A percentile compares a stretch with the other conserved stretches of the same genome.
Evolutionary conservation across 2,797 vertebrate species (phyloP).

Genomic region (Euphonia xanthogaster): DNA sequence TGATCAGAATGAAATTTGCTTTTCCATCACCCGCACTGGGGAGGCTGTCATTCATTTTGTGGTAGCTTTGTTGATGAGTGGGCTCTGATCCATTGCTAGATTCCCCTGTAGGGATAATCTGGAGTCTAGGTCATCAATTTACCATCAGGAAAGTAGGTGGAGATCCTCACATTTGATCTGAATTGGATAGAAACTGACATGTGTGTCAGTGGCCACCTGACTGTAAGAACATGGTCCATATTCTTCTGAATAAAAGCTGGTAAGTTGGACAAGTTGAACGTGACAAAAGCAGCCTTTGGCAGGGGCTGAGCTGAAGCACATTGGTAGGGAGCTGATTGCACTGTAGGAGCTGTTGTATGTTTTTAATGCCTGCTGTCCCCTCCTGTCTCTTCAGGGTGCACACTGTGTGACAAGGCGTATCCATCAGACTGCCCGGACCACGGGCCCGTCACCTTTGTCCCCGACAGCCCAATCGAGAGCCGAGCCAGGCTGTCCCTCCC

Average conservation of each 20-base stretch:
- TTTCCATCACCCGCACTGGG: not conserved
- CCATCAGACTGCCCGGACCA: constrained; percentile 95
- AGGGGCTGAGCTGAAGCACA: not conserved
- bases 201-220: not conserved
- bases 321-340: not conserved
- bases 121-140: not conserved
- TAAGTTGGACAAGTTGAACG: not conserved
- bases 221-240: not conserved
- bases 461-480: constrained; percentile 92
- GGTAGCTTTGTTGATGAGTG: not conserved
- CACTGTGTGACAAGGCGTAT: constrained; percentile 94
- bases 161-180: not conserved
- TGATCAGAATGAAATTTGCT: not conserved
- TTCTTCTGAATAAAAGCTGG: not conserved
- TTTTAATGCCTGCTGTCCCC: not conserved
- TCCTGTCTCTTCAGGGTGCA: constrained; percentile 84
- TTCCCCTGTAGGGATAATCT: not conserved
- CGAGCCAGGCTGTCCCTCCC: constrained; percentile 93
- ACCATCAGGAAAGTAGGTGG: not conserved
- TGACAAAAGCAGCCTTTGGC: not conserved
- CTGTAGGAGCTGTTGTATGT: not conserved
- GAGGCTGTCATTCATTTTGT: not conserved
- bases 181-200: not conserved
- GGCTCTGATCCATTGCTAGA: not conserved
- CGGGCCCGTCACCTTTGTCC: constrained; percentile 93